Evolutionary conservation across 2,888 invertebrate genomes (phyloP).

Genomic region (Dugesia japonica): DNA sequence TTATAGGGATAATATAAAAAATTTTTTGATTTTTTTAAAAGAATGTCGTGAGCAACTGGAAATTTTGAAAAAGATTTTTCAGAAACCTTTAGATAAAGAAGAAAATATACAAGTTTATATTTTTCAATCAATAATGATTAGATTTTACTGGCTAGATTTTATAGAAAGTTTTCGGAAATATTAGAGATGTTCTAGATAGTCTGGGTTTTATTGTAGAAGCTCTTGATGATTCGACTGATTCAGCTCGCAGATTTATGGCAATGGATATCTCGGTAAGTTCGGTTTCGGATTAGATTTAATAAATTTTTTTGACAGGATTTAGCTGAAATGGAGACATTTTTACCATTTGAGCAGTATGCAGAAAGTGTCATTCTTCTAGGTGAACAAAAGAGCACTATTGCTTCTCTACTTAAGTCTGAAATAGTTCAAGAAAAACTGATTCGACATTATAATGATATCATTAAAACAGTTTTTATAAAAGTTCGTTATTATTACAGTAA

Average conservation of each 20-base stretch:
- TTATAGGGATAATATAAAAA: background rate
- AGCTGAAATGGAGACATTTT: background rate
- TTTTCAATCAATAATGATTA: background rate
- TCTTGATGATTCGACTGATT: conserved; percentile 6
- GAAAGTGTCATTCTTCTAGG: background rate
- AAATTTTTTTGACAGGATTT: background rate
- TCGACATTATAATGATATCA: background rate
- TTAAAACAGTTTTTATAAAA: conserved; percentile 1
- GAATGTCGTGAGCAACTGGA: conserved; percentile 9
- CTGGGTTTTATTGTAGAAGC: background rate
- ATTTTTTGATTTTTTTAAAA: background rate
- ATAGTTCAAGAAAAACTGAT: background rate
- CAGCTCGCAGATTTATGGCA: background rate
- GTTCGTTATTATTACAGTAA: background rate
- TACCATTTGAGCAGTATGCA: background rate
- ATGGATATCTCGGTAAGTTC: background rate
- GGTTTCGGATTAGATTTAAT: background rate
- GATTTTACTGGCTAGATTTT: background rate
- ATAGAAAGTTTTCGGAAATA: background rate
- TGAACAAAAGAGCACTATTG: background rate
- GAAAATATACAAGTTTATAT: background rate
- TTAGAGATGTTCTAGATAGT: background rate
- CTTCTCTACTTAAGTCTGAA: background rate
- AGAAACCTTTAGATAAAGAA: background rate
- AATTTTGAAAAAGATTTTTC: conserved; percentile 14